Evolutionary conservation across 2,888 invertebrate genomes (phyloP).

Genomic region (Dryomyza anilis): DNA sequence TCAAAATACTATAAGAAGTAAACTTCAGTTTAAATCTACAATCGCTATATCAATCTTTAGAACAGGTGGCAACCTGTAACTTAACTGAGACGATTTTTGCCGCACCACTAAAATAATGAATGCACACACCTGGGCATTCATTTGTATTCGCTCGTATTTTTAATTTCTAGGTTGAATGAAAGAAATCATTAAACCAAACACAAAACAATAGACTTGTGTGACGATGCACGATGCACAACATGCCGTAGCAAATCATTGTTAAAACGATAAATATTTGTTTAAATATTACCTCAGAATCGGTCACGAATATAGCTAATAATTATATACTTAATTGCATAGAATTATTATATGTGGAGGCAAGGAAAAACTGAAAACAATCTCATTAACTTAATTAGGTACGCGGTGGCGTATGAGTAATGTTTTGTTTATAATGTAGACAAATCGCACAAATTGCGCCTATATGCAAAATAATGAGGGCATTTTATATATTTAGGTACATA

Average conservation of each 20-base stretch:
- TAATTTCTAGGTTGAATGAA: constrained; percentile 11
- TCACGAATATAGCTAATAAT: constrained; percentile 7
- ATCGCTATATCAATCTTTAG: too few species aligned
- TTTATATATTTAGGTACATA: too few species aligned
- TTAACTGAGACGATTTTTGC: background rate
- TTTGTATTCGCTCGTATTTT: too few species aligned
- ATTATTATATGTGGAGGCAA: too few species aligned
- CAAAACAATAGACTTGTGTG: background rate
- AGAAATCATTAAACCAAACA: background rate
- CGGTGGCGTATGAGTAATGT: constrained; percentile 21
- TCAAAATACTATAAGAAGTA: too few species aligned
- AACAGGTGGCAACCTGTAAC: background rate
- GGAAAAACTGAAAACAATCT: background rate
- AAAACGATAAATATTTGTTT: constrained; percentile 9
- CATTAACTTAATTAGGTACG: constrained; percentile 23
- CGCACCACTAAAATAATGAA: background rate
- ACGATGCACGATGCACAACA: too few species aligned
- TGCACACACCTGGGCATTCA: constrained; percentile 3
- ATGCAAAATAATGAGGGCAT: too few species aligned
- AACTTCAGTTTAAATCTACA: too few species aligned
- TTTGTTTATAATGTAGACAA: too few species aligned
- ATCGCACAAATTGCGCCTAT: too few species aligned
- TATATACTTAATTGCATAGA: background rate
- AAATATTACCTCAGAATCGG: constrained; percentile 5
- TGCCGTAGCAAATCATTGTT: background rate